Base-by-base conservation (phyloP, 1,140 invertebrate species). In the Pissodes strobi region DNA sequence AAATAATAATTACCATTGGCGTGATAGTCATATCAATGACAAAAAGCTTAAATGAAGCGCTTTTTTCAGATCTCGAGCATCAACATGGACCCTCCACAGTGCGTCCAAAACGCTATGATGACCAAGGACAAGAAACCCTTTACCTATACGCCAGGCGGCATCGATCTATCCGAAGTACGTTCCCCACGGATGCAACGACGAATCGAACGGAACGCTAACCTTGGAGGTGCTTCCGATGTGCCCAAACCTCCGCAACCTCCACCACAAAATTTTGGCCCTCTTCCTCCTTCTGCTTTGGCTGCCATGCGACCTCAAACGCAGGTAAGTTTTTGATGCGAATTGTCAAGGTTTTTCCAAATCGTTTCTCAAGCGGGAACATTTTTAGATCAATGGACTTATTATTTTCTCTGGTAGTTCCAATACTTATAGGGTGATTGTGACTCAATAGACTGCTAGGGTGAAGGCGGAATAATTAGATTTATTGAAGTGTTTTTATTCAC, bases 111-210 rank as follows among this genome's bases (percentile, higher is more conserved):
- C 73, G 92, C 93, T 3, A 94, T 96, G 92, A 88, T 94, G 86
- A 93, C 90, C 64, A 94, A 95, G 80, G 94, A 97, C 76, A 97
- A 95, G 78, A 95, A 94, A 75, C 94, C 94, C 1, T 97, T 96
- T 76, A 96, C 94, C 1, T 97, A 97, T 75, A 95, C 93, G 12
- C 94, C 93, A 2, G 91, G 91, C 10, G 94, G 94, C 52, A 83
- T 97, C 41, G 93, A 97, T 78, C 81, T 97, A 19, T 93, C 91
- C 0, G 92, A 96, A 78, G 94, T 96, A 30, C 84, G 87, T 60
- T 94, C 91, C 56, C 93, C 93, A 1, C 84, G 92, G 67, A 95
- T 97, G 91, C 90, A 91, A 10, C 84, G 92, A 68, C 81, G 93
- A 37, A 84, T 93, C 68, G 85, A 84, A 51, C 81, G 85, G 65